Evolutionary conservation across 2,888 invertebrate species (phyloP).

Genomic region (Petrolisthes manimaculis): DNA sequence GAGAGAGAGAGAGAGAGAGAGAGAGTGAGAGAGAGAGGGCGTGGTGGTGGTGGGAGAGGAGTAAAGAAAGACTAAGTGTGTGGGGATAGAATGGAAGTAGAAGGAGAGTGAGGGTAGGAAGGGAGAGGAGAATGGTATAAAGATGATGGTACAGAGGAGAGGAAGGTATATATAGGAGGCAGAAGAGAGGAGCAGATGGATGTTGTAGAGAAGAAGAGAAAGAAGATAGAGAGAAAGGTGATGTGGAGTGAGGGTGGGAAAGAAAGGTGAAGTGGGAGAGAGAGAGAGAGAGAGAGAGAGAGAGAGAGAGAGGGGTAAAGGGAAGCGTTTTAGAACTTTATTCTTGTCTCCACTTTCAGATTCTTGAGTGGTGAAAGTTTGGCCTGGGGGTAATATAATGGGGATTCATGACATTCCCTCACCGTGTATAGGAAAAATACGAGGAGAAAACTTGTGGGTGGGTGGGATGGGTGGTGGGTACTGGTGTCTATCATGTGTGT

Average conservation of each 20-base stretch:
- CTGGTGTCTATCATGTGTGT: no score
- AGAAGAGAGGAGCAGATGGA: neutral
- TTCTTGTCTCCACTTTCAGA: constrained; percentile 19
- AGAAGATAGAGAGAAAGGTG: neutral
- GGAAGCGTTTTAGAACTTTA: neutral
- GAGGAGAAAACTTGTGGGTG: no score
- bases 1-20: neutral
- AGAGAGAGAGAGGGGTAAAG: neutral
- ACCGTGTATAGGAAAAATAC: no score
- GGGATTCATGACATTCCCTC: constrained; percentile 30
- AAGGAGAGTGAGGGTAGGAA: neutral
- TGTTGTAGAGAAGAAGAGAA: neutral
- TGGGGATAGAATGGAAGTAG: neutral
- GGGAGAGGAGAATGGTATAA: neutral
- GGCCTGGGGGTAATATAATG: constrained; percentile 10
- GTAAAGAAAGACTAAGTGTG: neutral
- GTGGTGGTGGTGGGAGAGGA: neutral
- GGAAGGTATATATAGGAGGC: neutral
- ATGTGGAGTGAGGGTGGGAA: neutral
- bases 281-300: neutral
- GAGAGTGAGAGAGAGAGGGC: neutral
- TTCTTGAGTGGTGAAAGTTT: constrained; percentile 23
- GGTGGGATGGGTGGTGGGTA: no score
- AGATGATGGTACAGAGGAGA: neutral
- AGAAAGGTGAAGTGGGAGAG: neutral